phyloP scores from a whole-genome alignment of 2,888 invertebrate species.

The Omphaloscelis lunosa region DNA sequence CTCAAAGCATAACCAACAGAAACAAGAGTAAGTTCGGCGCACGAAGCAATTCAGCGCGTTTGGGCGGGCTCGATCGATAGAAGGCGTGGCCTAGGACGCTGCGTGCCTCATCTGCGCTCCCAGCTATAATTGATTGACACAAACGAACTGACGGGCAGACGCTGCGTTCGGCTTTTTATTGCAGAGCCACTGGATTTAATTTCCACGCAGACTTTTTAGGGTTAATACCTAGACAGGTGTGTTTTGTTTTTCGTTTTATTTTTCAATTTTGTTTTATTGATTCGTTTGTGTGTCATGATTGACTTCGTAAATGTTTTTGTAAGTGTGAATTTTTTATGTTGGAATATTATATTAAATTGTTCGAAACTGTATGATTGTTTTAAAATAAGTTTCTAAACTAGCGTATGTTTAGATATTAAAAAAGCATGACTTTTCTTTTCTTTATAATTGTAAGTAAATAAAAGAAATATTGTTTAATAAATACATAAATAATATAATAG shows the following conservation, averaged over 20 bases:
- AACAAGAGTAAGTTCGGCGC: conserved; percentile 62
- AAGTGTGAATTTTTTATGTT: not conserved
- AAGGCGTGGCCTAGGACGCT: conserved; percentile 84
- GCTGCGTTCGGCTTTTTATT: conserved; percentile 81
- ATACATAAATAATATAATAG: no score
- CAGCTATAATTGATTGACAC: conserved; percentile 88
- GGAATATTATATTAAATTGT: not conserved
- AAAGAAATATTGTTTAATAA: no score
- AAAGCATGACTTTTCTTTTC: not conserved
- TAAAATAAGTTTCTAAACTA: not conserved
- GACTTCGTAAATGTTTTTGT: conserved; percentile 5
- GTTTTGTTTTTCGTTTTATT: conserved; percentile 17
- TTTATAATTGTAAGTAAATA: not conserved
- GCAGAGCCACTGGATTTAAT: conserved; percentile 77
- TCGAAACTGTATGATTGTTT: not conserved
- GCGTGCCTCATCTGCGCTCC: conserved; percentile 84
- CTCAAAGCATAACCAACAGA: conserved; percentile 38
- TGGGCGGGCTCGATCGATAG: conserved; percentile 86
- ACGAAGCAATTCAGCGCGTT: conserved; percentile 79
- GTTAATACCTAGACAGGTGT: conserved; percentile 49
- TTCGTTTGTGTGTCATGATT: not conserved
- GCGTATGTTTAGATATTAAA: not conserved
- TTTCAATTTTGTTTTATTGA: not conserved
- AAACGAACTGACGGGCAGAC: conserved; percentile 86
- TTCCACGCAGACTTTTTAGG: conserved; percentile 63